Evolutionary conservation across 2,113 vertebrate species (phyloP).

Genomic region (Merops nubicus): DNA sequence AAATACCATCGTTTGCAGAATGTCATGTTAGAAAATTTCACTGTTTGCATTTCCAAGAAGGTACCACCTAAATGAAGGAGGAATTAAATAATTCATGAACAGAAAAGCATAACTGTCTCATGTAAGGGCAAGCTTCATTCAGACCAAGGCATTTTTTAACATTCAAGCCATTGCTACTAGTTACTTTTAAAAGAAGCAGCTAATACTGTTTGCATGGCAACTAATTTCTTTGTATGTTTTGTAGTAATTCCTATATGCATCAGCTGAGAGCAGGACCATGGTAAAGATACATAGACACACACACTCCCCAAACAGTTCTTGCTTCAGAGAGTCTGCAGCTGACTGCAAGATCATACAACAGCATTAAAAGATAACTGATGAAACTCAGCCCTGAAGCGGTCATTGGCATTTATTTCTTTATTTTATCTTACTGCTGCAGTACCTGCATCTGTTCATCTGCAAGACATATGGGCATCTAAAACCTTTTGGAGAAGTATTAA

Average conservation of each 20-base stretch:
- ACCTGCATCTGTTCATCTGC: background rate
- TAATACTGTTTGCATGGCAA: background rate
- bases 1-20: background rate
- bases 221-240: background rate
- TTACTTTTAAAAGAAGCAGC: background rate
- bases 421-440: background rate
- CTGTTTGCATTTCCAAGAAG: background rate
- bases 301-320: background rate
- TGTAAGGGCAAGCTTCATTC: background rate
- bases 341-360: background rate
- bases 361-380: background rate
- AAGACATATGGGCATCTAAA: background rate
- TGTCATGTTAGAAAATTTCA: background rate
- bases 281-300: background rate
- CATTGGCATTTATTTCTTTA: background rate
- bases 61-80: background rate
- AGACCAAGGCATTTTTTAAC: background rate
- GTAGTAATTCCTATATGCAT: background rate
- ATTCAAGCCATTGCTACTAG: background rate
- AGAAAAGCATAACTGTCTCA: background rate
- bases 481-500: background rate
- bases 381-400: background rate
- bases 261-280: background rate
- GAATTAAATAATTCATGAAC: background rate
- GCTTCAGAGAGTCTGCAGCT: background rate